Conservation (phyloP, 2,888 invertebrate genomes). For the Operophtera brumata region DNA sequence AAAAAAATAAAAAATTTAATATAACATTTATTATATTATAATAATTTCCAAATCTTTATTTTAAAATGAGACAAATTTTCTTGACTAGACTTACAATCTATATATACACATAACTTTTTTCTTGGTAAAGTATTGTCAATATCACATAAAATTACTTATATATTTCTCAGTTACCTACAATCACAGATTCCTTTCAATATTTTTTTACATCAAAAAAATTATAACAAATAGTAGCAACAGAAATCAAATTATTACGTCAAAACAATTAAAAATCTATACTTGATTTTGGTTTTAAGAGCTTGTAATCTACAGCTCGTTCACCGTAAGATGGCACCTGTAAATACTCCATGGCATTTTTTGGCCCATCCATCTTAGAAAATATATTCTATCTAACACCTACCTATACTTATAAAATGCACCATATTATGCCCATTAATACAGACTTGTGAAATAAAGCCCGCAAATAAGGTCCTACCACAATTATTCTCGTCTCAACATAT, state of each 20-base stretch:
- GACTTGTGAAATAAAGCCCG: too few species aligned
- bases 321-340: too few species aligned
- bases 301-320: too few species aligned
- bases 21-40: background rate
- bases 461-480: too few species aligned
- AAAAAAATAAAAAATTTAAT: background rate
- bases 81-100: constrained; percentile 24
- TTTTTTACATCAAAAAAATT: background rate
- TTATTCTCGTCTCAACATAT: too few species aligned
- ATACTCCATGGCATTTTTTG: too few species aligned
- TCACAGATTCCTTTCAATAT: constrained; percentile 8
- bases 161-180: background rate
- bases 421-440: too few species aligned
- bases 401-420: too few species aligned
- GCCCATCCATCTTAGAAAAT: too few species aligned
- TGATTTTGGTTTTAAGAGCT: background rate
- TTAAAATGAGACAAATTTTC: background rate
- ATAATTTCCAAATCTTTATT: background rate
- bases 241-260: background rate
- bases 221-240: background rate
- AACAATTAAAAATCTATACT: background rate
- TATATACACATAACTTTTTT: background rate
- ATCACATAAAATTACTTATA: constrained; percentile 5
- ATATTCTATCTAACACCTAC: too few species aligned
- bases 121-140: background rate